Percentiles rank a stretch among this genome's conserved stretches.
Conservation (phyloP, 1,140 invertebrate genomes). For the Papilio polytes region DNA sequence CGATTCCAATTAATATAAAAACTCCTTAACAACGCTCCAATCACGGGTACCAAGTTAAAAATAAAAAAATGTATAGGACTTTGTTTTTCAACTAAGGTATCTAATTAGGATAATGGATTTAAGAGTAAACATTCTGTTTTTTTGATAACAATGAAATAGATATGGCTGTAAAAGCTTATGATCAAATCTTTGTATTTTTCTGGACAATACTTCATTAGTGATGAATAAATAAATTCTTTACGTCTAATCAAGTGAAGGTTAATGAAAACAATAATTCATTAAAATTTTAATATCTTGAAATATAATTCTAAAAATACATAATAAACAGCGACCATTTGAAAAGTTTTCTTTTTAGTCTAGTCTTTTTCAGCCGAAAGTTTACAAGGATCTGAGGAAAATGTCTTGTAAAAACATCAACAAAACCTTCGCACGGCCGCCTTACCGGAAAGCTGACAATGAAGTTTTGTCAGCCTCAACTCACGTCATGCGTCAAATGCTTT, state of each 20-base stretch:
- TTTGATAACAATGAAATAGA: neutral
- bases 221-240: neutral
- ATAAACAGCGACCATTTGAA: neutral
- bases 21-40: neutral
- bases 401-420: conserved; percentile 6
- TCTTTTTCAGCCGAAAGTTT: neutral
- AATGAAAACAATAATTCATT: neutral
- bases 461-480: conserved; percentile 31
- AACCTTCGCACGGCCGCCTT: neutral
- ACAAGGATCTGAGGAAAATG: neutral
- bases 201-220: neutral
- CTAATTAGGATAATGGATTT: neutral
- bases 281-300: neutral
- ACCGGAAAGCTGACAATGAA: conserved; percentile 6
- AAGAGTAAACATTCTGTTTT: neutral
- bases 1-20: neutral
- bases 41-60: neutral
- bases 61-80: neutral
- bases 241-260: neutral
- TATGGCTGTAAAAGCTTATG: neutral
- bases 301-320: too few species aligned
- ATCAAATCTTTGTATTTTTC: neutral
- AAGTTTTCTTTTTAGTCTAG: neutral
- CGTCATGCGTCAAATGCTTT: conserved; percentile 26
- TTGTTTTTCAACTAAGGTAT: neutral